A percentile compares a stretch with the other conserved stretches of the same genome.
These are phyloP conservation scores for Chrosomus eos DNA, from an alignment of 2,797 vertebrate genomes.

Conservation along the genomic window DNA sequence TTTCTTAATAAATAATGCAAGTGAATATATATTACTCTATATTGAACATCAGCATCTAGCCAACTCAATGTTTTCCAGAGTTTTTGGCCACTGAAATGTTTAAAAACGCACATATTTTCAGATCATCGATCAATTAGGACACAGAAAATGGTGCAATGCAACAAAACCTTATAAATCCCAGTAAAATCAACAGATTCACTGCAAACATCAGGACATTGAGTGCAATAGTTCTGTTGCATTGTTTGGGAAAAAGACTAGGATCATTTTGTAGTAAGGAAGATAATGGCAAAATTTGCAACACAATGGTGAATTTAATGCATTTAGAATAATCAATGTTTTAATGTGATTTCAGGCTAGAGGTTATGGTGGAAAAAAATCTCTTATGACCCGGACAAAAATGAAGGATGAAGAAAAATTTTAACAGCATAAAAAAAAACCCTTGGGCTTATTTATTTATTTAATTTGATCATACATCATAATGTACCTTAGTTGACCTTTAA, in stretches of 20 bases:
- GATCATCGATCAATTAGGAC: not conserved
- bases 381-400: not conserved
- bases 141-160: not conserved
- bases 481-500: conserved; percentile 25
- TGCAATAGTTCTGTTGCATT: not conserved
- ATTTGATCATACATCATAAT: not conserved
- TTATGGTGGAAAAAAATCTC: not conserved
- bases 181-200: not conserved
- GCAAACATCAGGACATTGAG: too few species aligned
- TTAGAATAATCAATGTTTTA: not conserved
- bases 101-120: not conserved
- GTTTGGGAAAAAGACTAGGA: not conserved
- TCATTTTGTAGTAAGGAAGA: too few species aligned
- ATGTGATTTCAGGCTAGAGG: not conserved
- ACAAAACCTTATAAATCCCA: not conserved
- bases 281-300: not conserved
- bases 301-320: not conserved
- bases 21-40: too few species aligned
- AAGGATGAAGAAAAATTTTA: not conserved
- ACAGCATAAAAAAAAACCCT: not conserved
- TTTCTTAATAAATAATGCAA: too few species aligned
- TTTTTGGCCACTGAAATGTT: not conserved
- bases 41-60: not conserved
- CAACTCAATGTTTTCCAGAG: not conserved
- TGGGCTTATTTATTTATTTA: not conserved